These are phyloP conservation scores for Himalopsyche kuldschensis DNA, from an alignment of 2,888 invertebrate species.

Conservation along the genomic window DNA sequence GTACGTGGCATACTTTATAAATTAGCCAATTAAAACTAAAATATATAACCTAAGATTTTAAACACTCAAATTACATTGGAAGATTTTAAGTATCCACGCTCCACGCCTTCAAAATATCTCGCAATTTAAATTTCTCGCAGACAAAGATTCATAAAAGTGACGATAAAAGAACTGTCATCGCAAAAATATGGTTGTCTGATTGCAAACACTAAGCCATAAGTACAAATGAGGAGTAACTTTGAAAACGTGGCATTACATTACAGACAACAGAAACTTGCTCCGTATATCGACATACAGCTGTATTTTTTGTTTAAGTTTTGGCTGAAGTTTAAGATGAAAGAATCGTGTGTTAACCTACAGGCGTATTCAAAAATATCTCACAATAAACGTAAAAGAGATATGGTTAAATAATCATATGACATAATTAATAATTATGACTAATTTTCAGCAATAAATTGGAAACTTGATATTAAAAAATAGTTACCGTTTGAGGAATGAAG, in stretches of 20 bases:
- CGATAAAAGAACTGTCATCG: conserved; percentile 18
- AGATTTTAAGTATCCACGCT: background rate
- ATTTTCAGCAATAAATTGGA: too few species aligned
- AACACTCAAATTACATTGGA: background rate
- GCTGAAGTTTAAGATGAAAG: too few species aligned
- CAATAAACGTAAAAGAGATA: too few species aligned
- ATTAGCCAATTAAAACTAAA: background rate
- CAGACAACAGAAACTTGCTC: background rate
- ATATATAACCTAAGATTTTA: background rate
- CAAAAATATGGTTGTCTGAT: conserved; percentile 27
- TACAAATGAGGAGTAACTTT: background rate
- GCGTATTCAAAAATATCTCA: too few species aligned
- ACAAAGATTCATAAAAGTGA: conserved; percentile 20
- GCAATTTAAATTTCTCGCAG: conserved; percentile 20
- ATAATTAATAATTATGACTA: too few species aligned
- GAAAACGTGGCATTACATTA: background rate
- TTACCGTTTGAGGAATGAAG: too few species aligned
- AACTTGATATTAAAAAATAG: too few species aligned
- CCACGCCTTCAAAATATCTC: conserved; percentile 1
- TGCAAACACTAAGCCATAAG: conserved; percentile 2
- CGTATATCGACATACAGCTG: background rate
- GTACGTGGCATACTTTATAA: too few species aligned
- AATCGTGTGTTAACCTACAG: too few species aligned
- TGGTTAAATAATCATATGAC: too few species aligned
- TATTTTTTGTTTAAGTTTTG: too few species aligned